Conservation (phyloP, 2,888 invertebrate species). For the Furcula furcula region DNA sequence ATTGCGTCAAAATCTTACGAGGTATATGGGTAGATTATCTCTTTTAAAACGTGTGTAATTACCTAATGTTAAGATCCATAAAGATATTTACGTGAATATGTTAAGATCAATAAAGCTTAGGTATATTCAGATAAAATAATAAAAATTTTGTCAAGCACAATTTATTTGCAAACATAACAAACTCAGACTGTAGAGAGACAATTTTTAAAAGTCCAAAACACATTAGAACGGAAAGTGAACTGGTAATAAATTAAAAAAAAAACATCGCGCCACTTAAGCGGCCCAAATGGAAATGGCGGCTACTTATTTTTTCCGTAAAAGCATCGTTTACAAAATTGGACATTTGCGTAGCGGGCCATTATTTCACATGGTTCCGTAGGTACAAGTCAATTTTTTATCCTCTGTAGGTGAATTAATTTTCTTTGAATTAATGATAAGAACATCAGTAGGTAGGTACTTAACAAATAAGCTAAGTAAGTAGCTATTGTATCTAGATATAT, state of each 20-base stretch:
- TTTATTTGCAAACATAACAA: slow-evolving; percentile 29
- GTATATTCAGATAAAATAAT: too few species aligned
- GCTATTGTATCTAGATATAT: too few species aligned
- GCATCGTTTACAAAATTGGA: slow-evolving; percentile 61
- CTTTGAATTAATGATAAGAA: too few species aligned
- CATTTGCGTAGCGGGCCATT: slow-evolving; percentile 31
- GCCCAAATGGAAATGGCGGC: slow-evolving; percentile 60
- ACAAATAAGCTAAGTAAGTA: too few species aligned
- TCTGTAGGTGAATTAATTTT: neutral
- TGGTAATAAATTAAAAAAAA: slow-evolving; percentile 55
- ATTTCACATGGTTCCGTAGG: slow-evolving; percentile 22
- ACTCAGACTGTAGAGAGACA: slow-evolving; percentile 33
- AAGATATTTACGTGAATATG: too few species aligned
- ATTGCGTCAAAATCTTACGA: too few species aligned
- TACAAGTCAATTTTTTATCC: neutral
- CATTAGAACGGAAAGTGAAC: slow-evolving; percentile 53
- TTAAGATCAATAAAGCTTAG: too few species aligned
- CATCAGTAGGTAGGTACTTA: too few species aligned
- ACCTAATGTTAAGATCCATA: too few species aligned
- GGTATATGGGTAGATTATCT: too few species aligned
- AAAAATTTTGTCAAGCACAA: slow-evolving; percentile 20
- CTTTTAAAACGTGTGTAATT: too few species aligned
- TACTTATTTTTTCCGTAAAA: slow-evolving; percentile 68
- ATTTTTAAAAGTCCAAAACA: slow-evolving; percentile 57
- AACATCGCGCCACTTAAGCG: slow-evolving; percentile 61